Evolutionary conservation across 2,113 vertebrate species (phyloP).

Genomic region (Phoenicopterus ruber): DNA sequence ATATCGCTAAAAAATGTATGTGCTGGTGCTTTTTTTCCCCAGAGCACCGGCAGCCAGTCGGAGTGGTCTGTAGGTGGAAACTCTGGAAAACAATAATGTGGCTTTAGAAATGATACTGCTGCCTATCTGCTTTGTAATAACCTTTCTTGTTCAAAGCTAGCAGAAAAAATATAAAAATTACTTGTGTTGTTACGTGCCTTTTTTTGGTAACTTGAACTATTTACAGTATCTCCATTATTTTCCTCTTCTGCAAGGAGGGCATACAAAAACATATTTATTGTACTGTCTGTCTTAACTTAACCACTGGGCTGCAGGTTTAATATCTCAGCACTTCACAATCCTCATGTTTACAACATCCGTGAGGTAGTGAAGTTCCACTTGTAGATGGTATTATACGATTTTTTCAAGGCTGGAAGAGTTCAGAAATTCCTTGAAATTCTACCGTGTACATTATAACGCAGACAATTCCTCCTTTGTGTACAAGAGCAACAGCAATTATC

Average conservation of each 20-base stretch:
- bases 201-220: neutral
- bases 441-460: neutral
- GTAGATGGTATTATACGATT: neutral
- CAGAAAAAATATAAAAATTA: neutral
- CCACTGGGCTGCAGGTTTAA: neutral
- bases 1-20: neutral
- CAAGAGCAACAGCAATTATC: neutral
- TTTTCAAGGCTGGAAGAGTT: neutral
- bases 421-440: neutral
- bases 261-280: neutral
- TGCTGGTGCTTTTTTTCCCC: neutral
- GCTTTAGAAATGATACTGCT: neutral
- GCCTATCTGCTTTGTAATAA: neutral
- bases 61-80: neutral
- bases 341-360: neutral
- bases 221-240: neutral
- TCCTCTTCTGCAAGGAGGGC: neutral
- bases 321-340: neutral
- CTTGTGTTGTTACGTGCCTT: neutral
- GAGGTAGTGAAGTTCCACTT: neutral
- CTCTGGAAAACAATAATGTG: neutral
- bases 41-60: neutral
- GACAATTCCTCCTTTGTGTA: neutral
- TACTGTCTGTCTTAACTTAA: neutral
- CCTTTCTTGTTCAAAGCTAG: neutral